Evolutionary conservation across 2,888 invertebrate genomes (phyloP), one percentile per base, ranked within the genome.

Genomic region (Rotaria macrura): DNA sequence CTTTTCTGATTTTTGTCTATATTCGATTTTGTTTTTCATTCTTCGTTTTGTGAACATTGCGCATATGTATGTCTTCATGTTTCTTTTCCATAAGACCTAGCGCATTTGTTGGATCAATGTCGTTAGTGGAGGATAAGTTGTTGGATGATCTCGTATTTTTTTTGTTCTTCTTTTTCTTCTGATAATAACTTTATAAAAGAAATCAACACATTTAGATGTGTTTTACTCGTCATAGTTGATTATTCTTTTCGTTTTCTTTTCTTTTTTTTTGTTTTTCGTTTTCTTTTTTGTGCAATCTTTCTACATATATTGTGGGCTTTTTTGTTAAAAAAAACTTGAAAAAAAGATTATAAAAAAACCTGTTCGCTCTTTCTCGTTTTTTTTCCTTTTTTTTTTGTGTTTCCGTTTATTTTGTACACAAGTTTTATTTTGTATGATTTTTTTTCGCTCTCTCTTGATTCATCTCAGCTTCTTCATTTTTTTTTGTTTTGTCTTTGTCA

Each of bases 271-370:
- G n/a, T 65, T 34, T 85, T 74, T 52, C 29, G 25, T 85, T 40
- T 85, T 17, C 43, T 74, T 79, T 79, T 74, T 85, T 85, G 85
- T 79, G 85, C 79, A 55, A 85, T 57, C 79, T 85, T 85, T 72
- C 74, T 47, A 49, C 83, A 72, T 47, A 65, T 65, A 74, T n/a
- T 20, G 43, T 65, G 65, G 65, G 65, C 34, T 65, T 65, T 57
- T 65, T 65, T 65, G 65, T 65, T 29, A 25, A 65, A 65, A 65
- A 65, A 65, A 65, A 29, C 17, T 4, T 14, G 38, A 65, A 65
- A 65, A 65, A 65, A 55, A 40, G 47, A 34, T 55, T 43, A 52
- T 38, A 38, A 29, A 65, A 54, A 20, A 65, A 40, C 57, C 54
- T 49, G 47, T 65, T 72, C 47, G 54, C 47, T 49, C 49, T 72